Conservation (phyloP, 2,113 vertebrate genomes). For the Etia nguti region DNA sequence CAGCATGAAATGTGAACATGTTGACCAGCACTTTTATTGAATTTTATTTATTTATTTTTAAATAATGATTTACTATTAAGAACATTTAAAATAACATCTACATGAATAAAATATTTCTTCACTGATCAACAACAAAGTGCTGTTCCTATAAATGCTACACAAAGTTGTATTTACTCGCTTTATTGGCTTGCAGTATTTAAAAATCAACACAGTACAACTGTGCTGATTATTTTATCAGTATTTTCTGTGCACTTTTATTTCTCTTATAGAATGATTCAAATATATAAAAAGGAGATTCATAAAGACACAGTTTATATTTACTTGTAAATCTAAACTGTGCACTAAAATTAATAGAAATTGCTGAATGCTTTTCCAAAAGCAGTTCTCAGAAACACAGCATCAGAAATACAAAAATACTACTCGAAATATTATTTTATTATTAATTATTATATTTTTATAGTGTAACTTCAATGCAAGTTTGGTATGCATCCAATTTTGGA, state of each 20-base stretch:
- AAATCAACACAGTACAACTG: neutral
- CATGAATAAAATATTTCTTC: neutral
- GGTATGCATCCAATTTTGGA: neutral
- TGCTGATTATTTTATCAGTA: neutral
- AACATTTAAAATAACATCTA: neutral
- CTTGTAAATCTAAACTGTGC: too few species aligned
- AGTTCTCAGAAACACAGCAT: too few species aligned
- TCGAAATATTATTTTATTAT: neutral
- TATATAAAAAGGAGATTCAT: neutral
- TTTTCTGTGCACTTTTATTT: neutral
- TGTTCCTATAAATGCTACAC: neutral
- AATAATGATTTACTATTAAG: neutral
- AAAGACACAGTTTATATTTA: neutral
- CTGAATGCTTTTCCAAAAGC: too few species aligned
- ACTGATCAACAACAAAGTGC: neutral
- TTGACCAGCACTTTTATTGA: neutral
- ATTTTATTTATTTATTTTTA: too few species aligned
- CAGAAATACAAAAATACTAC: too few species aligned
- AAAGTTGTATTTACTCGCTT: neutral
- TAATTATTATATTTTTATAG: neutral
- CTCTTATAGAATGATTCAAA: neutral
- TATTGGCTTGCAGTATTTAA: neutral
- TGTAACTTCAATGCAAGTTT: neutral
- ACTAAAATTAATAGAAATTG: neutral
- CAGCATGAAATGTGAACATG: neutral